Evolutionary conservation across 2,797 vertebrate genomes (phyloP), one percentile per base, ranked within the genome.

Genomic region (Furcifer pardalis): DNA sequence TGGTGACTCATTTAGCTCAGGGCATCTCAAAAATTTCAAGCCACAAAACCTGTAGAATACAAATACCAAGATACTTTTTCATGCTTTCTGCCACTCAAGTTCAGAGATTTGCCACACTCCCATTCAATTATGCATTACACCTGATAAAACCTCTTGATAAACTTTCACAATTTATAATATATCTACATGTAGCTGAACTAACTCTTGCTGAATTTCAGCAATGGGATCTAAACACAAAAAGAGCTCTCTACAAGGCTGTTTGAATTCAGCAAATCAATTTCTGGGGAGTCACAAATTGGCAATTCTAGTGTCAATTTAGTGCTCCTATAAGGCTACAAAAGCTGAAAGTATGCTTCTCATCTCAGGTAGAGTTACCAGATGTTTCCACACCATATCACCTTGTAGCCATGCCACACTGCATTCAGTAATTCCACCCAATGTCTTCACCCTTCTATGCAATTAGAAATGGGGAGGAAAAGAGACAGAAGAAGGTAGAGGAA

Each of bases 1-100:
- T 91, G 83, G 90, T 74, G 88, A 93, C 88, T 92, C 88, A 94
- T 91, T 89, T 77, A 91, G 83, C 27, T 32, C 83, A 91, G 82
- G 32, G 84, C 69, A 42, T 91, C 87, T 84, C 85, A 89, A 86
- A 1, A 7, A 76, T 77, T 87, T 87, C 60, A 78, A 62, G 30
- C 81, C 32, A 73, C 56, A 35, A 27, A 52, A 23, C 37, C 19
- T 87, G 85, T 0, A 56, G 90, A 83, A 85, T 79, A 82, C 84
- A 91, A 87, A 84, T 86, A 69, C 23, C 87, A 69, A 89, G 86
- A 89, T 35, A 23, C 1, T 68, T 66, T 59, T 52, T 65, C 49
- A 65, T 13, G 52, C 37, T 66, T n/a, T 59, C 23, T 59, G 73
- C 12, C 52, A 44, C 37, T 77, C 52, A 84, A 0, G 0, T 79